Evolutionary conservation across 2,888 invertebrate genomes (phyloP).

Genomic region (Scaptomyza tumidula): DNA sequence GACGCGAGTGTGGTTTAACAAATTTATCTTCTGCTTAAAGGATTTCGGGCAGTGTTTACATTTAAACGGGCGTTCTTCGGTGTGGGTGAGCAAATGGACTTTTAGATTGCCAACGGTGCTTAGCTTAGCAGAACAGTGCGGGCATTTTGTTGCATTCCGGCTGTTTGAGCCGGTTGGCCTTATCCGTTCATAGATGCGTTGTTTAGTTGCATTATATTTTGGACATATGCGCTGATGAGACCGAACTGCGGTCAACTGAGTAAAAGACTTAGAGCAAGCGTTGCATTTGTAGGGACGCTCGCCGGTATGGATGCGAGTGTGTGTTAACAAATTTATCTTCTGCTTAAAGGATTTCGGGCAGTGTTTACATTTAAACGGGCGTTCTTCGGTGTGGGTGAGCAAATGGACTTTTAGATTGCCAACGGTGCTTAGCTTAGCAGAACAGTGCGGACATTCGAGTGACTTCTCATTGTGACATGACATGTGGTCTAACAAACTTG

Average conservation of each 20-base stretch:
- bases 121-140: background rate
- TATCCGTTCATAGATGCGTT: no score
- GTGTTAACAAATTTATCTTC: background rate
- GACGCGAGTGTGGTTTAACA: no score
- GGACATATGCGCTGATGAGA: background rate
- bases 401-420: constrained; percentile 23
- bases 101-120: constrained; percentile 22
- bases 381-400: constrained; percentile 24
- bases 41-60: no score
- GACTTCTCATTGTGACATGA: no score
- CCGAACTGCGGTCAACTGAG: background rate
- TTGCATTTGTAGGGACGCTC: constrained; percentile 24
- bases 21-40: no score
- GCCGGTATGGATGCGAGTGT: constrained; percentile 32
- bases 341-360: constrained; percentile 25
- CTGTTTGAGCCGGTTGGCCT: no score
- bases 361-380: constrained; percentile 17
- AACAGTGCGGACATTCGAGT: no score
- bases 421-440: background rate
- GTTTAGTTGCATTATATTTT: no score
- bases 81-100: constrained; percentile 8
- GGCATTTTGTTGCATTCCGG: background rate
- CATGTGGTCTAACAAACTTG: constrained; percentile 8
- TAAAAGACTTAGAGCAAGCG: background rate
- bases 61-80: no score